Base-by-base conservation (phyloP, 2,797 vertebrate genomes). In the Sibirionetta formosa region DNA sequence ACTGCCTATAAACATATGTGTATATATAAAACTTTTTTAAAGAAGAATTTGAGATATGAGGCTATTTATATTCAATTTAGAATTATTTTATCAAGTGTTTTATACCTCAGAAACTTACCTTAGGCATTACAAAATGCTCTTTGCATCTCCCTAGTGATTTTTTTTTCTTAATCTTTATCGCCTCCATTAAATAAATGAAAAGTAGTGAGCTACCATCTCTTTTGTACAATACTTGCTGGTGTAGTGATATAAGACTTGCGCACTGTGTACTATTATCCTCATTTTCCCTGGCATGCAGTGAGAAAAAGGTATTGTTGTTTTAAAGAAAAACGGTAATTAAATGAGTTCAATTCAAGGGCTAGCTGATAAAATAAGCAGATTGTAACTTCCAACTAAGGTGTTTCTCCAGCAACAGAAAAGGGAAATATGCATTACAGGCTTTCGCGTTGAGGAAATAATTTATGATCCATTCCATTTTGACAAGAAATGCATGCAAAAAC, bases 231-330 rank as follows among this genome's bases (percentile, higher is more conserved):
- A 5, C 20, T 61, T 35, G 35, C 10, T 58, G 51, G 6, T 44
- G 31, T n/a, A 73, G 27, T 17, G 3, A 18, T 42, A 13, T 23
- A 82, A 66, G 0, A 0, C 20, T 16, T 22, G 2, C 2, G 3
- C 29, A 18, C 13, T 42, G 36, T 33, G 23, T 2, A 2, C 7
- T 36, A 16, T 3, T 65, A 7, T 9, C 29, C 16, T 90, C 24
- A 48, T 13, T 9, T 24, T 63, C 48, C 7, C 35, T 40, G 12
- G 14, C 9, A 29, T 0, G 1, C 26, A 24, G 23, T 7, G 48
- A 50, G 48, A 50, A 50, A 50, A 50, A 50, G 23, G 48, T 24
- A 23, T 24, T 50, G 46, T 48, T 48, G 23, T 50, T 50, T 50
- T 24, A 50, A 50, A 50, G 23, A 50, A 9, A 15, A 65, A 46